Evolutionary conservation across 2,113 vertebrate genomes (phyloP), one percentile per base, ranked within the genome.

Genomic region (Gracilinanus agilis): DNA sequence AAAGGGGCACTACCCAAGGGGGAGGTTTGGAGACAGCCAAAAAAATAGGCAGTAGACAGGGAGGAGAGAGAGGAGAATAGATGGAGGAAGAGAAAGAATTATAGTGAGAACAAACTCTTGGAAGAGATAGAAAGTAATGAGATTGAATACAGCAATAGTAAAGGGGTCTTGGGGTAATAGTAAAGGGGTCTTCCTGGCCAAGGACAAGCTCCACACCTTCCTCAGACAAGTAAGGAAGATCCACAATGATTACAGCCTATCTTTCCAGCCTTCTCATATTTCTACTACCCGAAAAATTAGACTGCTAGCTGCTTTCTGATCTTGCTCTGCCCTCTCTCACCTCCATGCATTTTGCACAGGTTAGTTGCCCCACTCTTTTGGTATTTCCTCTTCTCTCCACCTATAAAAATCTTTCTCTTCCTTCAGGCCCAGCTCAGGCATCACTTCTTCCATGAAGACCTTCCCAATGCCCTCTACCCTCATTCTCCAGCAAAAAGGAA

Each of bases 381-480:
- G 29, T 61, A 61, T 13, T 67, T 67, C n/a, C 61, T n/a, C 54
- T 58, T 29, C 29, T 67, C 61, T 67, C 75, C 61, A 92, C 83
- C 91, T 67, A 53, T 67, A 13, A 34, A 67, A 34, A 67, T 34
- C 11, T 49, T 49, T 49, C 29, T 88, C 61, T 25, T 53, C 24
- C 89, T 90, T 93, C 89, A 34, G 92, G 93, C 49, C 29, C 21
- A 90, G 89, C 55, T 89, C 90, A 93, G 92, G 53, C 94, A 55
- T 58, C 90, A 94, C 44, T 89, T 75, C 91, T 44, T 75, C 54
- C 40, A 4, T 54, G 7, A 19, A 55, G 7, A 40, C 91, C 93
- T 90, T 53, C 90, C 53, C 55, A 54, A 75, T 94, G n/a, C 29
- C 3, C 61, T n/a, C 61, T 25, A 67, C 13, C 29, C 29, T 67